Evolutionary conservation across 2,797 vertebrate species (phyloP).

Genomic region (Clarias fuscus): DNA sequence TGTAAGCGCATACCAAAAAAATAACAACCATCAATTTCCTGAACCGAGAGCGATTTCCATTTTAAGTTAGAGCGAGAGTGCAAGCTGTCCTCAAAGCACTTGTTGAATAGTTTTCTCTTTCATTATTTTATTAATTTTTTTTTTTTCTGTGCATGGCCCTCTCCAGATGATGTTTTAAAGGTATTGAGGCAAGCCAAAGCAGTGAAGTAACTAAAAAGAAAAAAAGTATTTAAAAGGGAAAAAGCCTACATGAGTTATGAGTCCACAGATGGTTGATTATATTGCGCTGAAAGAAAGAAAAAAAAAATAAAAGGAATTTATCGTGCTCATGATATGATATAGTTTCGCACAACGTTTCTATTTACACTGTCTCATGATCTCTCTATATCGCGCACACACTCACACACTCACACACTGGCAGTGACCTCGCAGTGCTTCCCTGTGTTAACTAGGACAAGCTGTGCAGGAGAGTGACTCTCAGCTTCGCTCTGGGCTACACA

Average conservation of each 20-base stretch:
- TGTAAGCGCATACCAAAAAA: slow-evolving; percentile 62
- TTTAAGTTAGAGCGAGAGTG: slow-evolving; percentile 56
- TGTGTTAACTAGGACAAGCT: slow-evolving; percentile 71
- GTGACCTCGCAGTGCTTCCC: slow-evolving; percentile 66
- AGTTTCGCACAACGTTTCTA: slow-evolving; percentile 8
- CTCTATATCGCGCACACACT: background rate
- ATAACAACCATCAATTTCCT: slow-evolving; percentile 63
- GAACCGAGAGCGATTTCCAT: slow-evolving; percentile 67
- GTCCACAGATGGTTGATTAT: slow-evolving; percentile 27
- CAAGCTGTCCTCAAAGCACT: slow-evolving; percentile 40
- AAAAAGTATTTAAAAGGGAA: background rate
- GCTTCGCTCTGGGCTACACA: slow-evolving; percentile 58
- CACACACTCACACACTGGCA: slow-evolving; percentile 41
- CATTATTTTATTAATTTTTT: background rate
- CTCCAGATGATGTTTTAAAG: slow-evolving; percentile 49
- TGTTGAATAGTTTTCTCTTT: slow-evolving; percentile 47
- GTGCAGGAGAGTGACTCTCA: slow-evolving; percentile 63
- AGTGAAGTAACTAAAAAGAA: slow-evolving; percentile 7
- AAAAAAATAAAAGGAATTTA: background rate
- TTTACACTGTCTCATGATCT: slow-evolving; percentile 10
- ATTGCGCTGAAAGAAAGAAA: background rate
- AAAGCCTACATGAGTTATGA: slow-evolving; percentile 3
- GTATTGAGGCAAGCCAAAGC: slow-evolving; percentile 31
- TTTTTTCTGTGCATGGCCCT: slow-evolving; percentile 39
- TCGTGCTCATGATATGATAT: slow-evolving; percentile 7